Evolutionary conservation across 2,113 vertebrate species (phyloP).

Genomic region (Scortum barcoo): DNA sequence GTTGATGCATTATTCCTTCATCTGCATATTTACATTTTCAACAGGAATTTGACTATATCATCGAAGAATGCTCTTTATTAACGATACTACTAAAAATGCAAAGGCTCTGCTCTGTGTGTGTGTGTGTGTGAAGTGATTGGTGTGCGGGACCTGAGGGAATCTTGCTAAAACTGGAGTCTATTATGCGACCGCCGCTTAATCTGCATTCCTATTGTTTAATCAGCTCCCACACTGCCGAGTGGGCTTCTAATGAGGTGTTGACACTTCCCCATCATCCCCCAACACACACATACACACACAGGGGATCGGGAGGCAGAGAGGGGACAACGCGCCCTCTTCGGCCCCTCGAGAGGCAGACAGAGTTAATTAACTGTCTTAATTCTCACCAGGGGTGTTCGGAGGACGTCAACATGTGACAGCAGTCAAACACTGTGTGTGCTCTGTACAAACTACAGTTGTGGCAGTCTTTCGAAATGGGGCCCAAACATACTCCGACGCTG

Average conservation of each 20-base stretch:
- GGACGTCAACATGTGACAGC: conserved; percentile 46
- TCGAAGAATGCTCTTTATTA: neutral
- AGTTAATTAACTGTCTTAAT: conserved; percentile 70
- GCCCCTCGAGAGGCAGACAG: conserved; percentile 37
- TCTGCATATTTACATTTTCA: too few species aligned
- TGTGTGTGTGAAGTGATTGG: neutral
- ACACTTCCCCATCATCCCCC: conserved; percentile 34
- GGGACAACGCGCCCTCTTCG: conserved; percentile 22
- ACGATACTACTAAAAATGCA: neutral
- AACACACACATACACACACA: neutral
- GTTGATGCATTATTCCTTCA: too few species aligned
- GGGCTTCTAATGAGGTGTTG: conserved; percentile 69
- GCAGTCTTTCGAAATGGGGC: conserved; percentile 24
- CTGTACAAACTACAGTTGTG: conserved; percentile 2
- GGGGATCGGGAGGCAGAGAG: conserved; percentile 17
- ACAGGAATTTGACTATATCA: neutral
- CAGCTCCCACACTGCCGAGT: conserved; percentile 39
- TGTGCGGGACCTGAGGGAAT: conserved; percentile 30
- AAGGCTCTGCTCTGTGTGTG: conserved; percentile 11
- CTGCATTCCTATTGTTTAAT: conserved; percentile 73
- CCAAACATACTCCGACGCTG: neutral
- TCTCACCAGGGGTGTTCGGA: conserved; percentile 51
- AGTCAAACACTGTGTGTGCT: conserved; percentile 31
- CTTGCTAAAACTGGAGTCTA: conserved; percentile 37
- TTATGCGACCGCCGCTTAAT: conserved; percentile 37